phyloP scores from a whole-genome alignment of 2,797 vertebrate genomes.

The Peromyscus eremicus region DNA sequence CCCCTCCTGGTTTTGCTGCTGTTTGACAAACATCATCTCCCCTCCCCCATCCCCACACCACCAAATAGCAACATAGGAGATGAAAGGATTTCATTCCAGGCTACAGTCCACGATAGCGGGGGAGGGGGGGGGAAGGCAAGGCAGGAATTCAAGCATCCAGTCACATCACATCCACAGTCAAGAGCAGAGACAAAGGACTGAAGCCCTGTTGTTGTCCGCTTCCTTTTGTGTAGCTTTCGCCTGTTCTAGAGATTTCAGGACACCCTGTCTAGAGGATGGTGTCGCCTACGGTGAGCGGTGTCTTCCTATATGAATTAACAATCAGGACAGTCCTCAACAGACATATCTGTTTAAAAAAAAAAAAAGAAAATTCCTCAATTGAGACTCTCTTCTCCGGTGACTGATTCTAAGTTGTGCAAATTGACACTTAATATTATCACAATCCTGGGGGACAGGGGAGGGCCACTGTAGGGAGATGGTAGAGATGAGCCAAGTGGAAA shows the following conservation, averaged over 20 bases:
- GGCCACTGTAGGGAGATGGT: background rate
- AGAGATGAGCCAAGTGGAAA: background rate
- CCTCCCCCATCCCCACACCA: background rate
- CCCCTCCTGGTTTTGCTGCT: too few species aligned
- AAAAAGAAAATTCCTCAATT: background rate
- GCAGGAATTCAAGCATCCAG: background rate
- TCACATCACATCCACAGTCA: background rate
- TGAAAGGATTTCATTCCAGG: background rate
- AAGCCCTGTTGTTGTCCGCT: too few species aligned
- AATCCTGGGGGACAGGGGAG: too few species aligned
- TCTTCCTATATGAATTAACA: background rate
- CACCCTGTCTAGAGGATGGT: background rate
- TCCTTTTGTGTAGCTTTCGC: background rate
- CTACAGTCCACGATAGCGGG: rapidly evolving
- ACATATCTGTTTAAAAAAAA: background rate
- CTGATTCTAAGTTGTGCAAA: background rate
- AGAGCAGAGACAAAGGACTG: background rate
- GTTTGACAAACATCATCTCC: background rate
- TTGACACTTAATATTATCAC: background rate
- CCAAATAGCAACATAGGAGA: background rate
- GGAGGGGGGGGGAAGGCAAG: background rate
- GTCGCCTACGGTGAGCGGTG: background rate
- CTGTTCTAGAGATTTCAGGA: background rate
- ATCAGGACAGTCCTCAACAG: background rate
- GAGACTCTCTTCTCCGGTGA: background rate